Base-by-base conservation (phyloP, 2,888 invertebrate genomes). In the Molorchus minor region DNA sequence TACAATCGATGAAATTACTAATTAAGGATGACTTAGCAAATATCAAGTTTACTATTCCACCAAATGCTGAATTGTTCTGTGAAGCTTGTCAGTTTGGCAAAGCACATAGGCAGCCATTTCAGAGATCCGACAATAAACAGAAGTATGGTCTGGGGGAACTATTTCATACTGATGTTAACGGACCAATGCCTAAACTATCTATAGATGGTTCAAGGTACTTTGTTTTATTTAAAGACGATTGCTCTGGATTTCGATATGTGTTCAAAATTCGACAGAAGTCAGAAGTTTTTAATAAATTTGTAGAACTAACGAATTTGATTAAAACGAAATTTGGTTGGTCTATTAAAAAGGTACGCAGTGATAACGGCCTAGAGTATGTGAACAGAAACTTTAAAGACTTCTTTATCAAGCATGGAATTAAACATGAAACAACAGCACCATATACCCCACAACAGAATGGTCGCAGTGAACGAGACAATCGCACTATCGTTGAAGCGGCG, bases 401-500 rank as follows among this genome's bases (percentile, higher is more conserved):
- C n/a, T 40, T 15, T 3, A n/a, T 15, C 1, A 17, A 65, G 8
- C 36, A 62, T 16, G 71, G 73, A 12, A 75, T 75, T 25, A 10
- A 56, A 7, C 64, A 61, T 29, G 66, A 70, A 56, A 45, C 35
- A 13, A 64, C 69, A 40, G 72, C 63, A 40, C 64, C 68, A 4
- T 70, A 72, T 30, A 66, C 67, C 12, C 73, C 68, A 1, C 57
- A 72, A 57, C 73, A 73, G 56, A 78, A 77, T 65, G 75, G 73
- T 3, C 59, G 58, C 33, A 56, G 67, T 0, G 76, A 79, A 58
- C 38, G 76, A 16, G 71, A 75, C 40, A 74, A 72, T 36, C 41
- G 75, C n/a, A 77, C 75, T 7, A 64, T 77, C 8, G 65, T 76
- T 8, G 77, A 78, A 56, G 17, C 17, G n/a, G n/a, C n/a, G n/a